Conservation (phyloP, 2,797 vertebrate genomes). For the Xenopus petersii region DNA sequence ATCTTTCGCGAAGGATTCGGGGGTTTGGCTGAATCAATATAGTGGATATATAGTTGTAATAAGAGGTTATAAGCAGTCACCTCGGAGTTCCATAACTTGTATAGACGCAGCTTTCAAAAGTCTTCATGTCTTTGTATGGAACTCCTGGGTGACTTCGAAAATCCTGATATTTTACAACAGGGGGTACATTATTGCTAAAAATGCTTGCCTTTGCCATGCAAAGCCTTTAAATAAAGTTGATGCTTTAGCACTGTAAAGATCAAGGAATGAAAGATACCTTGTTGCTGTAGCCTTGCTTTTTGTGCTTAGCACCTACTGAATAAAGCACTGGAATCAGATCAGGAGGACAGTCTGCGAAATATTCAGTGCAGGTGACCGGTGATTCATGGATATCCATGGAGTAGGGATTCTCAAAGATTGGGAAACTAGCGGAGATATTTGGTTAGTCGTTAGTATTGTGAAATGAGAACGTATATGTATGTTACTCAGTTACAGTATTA, state of each 20-base stretch:
- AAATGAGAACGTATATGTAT: not conserved
- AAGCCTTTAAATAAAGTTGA: not conserved
- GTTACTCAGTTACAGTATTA: not conserved
- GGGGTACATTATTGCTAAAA: too few relatives aligned
- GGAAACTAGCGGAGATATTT: conserved; percentile 80
- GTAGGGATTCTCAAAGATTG: conserved; percentile 98
- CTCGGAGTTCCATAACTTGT: too few relatives aligned
- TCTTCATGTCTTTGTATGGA: too few relatives aligned
- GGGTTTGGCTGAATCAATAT: too few relatives aligned
- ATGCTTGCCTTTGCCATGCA: too few relatives aligned
- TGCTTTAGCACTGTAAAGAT: not conserved
- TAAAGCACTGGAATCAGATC: conserved; percentile 95
- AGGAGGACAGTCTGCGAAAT: conserved; percentile 94
- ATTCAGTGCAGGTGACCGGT: conserved; percentile 94
- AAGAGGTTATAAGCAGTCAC: too few relatives aligned
- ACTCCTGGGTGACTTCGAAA: too few relatives aligned
- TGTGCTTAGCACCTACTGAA: conserved; percentile 94
- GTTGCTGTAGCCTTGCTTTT: conserved; percentile 95
- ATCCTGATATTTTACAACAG: too few relatives aligned
- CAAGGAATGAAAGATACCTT: conserved; percentile 71
- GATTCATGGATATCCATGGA: conserved; percentile 97
- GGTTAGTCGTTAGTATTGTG: conserved; percentile 58
- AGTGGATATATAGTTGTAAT: too few relatives aligned
- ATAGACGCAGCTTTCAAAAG: too few relatives aligned
- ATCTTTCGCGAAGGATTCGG: too few relatives aligned